Percentiles rank a stretch among this genome's conserved stretches.
These are phyloP conservation scores for Hippocampus comes DNA, from an alignment of 2,113 vertebrate species.

Conservation along the genomic window DNA sequence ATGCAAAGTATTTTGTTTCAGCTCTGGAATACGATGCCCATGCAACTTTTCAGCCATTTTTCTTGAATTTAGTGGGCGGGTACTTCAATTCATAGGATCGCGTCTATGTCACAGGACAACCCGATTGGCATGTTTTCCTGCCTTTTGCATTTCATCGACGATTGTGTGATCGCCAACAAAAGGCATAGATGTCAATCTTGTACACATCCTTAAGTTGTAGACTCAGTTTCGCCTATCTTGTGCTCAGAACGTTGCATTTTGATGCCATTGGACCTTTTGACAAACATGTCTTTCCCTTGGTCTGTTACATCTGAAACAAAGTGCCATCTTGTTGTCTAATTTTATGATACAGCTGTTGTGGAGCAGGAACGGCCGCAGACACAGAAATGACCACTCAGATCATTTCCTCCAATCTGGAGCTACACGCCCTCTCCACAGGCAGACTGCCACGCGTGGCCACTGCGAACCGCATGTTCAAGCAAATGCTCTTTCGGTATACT, in stretches of 20 bases:
- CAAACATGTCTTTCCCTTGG: not conserved
- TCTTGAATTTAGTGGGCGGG: too few relatives aligned
- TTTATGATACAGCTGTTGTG: conserved; percentile 81
- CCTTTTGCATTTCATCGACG: not conserved
- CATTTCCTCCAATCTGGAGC: conserved; percentile 97
- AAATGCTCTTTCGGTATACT: conserved; percentile 95
- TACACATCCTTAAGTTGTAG: not conserved
- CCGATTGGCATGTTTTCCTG: not conserved
- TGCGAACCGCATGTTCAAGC: conserved; percentile 95
- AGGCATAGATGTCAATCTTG: not conserved
- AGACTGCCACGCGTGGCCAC: conserved; percentile 88
- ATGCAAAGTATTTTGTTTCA: too few relatives aligned
- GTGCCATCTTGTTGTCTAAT: not conserved
- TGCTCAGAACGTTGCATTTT: not conserved
- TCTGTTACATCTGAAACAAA: not conserved
- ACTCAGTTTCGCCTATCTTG: not conserved
- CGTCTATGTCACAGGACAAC: not conserved
- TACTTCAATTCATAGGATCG: too few relatives aligned
- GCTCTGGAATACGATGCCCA: too few relatives aligned
- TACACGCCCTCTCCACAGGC: conserved; percentile 89
- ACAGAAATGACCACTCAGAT: conserved; percentile 98
- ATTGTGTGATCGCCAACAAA: not conserved
- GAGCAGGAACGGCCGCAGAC: conserved; percentile 94
- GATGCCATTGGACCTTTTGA: not conserved
- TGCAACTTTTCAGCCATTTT: too few relatives aligned